Evolutionary conservation across 53 echinoderm and acorn worm species (phyloP).

Genomic region (Paracentrotus lividus): DNA sequence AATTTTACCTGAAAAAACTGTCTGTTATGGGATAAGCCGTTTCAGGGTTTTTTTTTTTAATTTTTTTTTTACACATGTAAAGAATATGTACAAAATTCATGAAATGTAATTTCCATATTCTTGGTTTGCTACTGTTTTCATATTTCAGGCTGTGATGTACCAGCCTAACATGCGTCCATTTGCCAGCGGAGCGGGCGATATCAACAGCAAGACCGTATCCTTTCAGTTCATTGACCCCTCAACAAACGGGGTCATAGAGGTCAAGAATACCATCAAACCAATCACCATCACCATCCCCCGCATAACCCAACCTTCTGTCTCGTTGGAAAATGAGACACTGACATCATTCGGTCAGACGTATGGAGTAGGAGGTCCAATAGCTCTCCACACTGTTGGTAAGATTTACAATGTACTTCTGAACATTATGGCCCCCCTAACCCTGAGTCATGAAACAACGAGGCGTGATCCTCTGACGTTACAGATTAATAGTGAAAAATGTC

Average conservation of each 20-base stretch:
- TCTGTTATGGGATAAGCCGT: too few species aligned
- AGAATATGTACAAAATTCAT: too few species aligned
- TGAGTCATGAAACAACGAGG: too few species aligned
- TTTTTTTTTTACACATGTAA: too few species aligned
- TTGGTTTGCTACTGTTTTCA: background rate
- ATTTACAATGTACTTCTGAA: too few species aligned
- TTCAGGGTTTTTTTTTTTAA: too few species aligned
- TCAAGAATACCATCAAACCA: constrained; percentile 26
- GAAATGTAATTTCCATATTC: too few species aligned
- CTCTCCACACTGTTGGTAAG: constrained; percentile 53
- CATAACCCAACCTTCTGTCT: background rate
- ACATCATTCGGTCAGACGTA: constrained; percentile 45
- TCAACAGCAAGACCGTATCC: constrained; percentile 63
- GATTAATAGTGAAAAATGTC: too few species aligned
- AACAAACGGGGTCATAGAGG: background rate
- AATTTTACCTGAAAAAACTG: too few species aligned
- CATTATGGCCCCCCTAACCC: too few species aligned
- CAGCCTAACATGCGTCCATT: constrained; percentile 59
- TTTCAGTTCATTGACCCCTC: constrained; percentile 30
- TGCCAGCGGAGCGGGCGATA: background rate
- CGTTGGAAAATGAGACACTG: constrained; percentile 40
- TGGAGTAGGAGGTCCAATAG: constrained; percentile 45
- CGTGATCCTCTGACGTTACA: too few species aligned
- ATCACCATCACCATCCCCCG: constrained; percentile 68
- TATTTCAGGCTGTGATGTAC: constrained; percentile 50